Evolutionary conservation across 2,113 vertebrate genomes (phyloP).

Genomic region (Corythaixoides concolor): DNA sequence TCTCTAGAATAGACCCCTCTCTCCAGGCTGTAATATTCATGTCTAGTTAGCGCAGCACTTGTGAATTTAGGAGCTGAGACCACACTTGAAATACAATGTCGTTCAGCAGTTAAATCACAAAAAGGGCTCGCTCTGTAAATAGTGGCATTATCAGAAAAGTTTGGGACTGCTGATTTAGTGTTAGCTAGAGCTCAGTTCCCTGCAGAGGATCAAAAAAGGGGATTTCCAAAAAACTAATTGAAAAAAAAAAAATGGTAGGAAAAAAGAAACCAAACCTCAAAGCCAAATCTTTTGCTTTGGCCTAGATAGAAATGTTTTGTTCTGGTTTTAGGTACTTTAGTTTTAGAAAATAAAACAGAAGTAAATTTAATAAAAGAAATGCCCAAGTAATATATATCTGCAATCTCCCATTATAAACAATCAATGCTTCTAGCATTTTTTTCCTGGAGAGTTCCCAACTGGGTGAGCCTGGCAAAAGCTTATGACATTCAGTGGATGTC

Average conservation of each 20-base stretch:
- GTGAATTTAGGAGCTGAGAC: conserved; percentile 16
- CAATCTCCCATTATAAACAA: neutral
- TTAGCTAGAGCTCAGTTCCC: neutral
- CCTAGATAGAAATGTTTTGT: neutral
- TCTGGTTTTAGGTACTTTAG: neutral
- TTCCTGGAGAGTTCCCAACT: neutral
- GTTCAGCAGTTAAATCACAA: neutral
- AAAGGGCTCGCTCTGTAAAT: neutral
- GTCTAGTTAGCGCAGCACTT: neutral
- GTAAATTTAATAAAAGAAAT: neutral
- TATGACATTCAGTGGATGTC: neutral
- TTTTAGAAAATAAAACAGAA: neutral
- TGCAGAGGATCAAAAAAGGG: neutral
- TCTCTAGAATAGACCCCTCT: neutral
- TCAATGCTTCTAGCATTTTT: neutral
- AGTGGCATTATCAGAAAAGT: neutral
- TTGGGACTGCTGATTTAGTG: neutral
- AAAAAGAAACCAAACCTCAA: neutral
- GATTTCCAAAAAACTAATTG: neutral
- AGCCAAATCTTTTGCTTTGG: neutral
- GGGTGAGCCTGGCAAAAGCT: neutral
- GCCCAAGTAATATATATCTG: neutral
- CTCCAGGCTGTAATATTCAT: conserved; percentile 6
- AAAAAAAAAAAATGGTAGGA: neutral
- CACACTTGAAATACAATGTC: neutral